These are phyloP conservation scores for Drosophila ambigua DNA, from an alignment of 1,140 invertebrate species.

Conservation along the genomic window DNA sequence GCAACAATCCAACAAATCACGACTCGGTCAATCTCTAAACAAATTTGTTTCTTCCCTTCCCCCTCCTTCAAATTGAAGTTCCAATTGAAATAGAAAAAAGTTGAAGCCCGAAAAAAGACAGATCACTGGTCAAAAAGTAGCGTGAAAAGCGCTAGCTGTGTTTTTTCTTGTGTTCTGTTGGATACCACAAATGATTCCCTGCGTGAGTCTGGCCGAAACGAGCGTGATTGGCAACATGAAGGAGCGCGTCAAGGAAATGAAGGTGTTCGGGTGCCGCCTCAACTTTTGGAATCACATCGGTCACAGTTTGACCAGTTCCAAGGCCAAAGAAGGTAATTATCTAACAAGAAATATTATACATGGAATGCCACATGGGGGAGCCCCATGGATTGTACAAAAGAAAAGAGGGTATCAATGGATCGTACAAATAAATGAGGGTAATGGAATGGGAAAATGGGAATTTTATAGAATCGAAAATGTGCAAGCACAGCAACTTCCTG, in stretches of 20 bases:
- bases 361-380: neutral
- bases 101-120: neutral
- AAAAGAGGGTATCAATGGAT: neutral
- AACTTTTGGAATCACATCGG: conserved; percentile 84
- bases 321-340: conserved; percentile 80
- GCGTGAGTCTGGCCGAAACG: conserved; percentile 83
- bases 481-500: too few species aligned
- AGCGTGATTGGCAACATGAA: conserved; percentile 84
- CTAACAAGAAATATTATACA: neutral
- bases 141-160: conserved; percentile 31
- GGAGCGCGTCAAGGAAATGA: conserved; percentile 84
- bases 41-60: conserved; percentile 30
- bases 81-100: conserved; percentile 15
- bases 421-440: neutral
- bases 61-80: conserved; percentile 14
- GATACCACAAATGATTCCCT: conserved; percentile 80
- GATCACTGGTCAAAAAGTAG: conserved; percentile 7
- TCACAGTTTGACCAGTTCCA: conserved; percentile 82
- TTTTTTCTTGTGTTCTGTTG: conserved; percentile 26
- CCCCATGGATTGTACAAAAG: conserved; percentile 1
- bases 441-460: too few species aligned
- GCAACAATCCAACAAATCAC: conserved; percentile 19
- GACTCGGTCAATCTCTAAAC: conserved; percentile 18
- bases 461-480: too few species aligned
- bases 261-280: conserved; percentile 83